Conservation (phyloP, 2,113 vertebrate species). For the Hyperoodon ampullatus region DNA sequence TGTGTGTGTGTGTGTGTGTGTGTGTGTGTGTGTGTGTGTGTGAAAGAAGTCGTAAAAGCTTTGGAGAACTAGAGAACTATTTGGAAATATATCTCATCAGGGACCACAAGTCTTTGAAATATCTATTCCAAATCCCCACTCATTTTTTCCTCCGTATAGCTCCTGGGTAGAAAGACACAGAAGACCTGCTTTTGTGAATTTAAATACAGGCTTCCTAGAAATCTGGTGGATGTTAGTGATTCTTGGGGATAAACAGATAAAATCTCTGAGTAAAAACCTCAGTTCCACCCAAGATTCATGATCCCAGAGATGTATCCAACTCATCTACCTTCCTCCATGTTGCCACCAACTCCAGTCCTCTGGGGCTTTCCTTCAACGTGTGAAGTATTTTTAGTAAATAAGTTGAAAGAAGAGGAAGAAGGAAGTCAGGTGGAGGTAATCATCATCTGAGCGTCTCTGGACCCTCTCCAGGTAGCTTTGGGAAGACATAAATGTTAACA, state of each 20-base stretch:
- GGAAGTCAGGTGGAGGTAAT: neutral
- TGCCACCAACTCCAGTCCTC: neutral
- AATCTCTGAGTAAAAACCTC: neutral
- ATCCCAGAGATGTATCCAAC: neutral
- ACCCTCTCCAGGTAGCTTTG: neutral
- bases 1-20: neutral
- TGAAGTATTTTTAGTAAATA: neutral
- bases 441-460: neutral
- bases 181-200: neutral
- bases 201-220: neutral
- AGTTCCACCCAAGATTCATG: neutral
- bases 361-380: neutral
- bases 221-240: neutral
- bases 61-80: neutral
- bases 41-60: neutral
- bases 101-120: neutral
- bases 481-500: neutral
- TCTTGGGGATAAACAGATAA: neutral
- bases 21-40: neutral
- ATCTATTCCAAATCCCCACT: neutral
- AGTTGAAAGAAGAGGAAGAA: neutral
- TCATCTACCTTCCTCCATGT: neutral
- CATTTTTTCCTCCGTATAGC: neutral
- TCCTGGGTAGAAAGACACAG: neutral
- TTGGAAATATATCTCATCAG: neutral